Evolutionary conservation across 2,797 vertebrate species (phyloP), one percentile per base, ranked within the genome.

Genomic region (Peromyscus nudipes): DNA sequence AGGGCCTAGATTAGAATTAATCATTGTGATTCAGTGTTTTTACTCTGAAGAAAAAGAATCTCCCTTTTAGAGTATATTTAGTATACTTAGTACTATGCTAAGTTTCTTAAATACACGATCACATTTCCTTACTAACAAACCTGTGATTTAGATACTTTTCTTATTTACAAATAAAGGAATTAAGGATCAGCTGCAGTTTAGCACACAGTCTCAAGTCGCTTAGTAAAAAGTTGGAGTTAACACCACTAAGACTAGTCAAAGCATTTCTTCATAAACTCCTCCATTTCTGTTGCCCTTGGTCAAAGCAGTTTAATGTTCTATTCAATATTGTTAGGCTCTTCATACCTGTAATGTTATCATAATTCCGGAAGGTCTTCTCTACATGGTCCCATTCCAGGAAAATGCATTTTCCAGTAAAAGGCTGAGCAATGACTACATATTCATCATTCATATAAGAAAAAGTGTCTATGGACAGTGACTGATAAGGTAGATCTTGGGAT

Each of bases 321-420:
- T 46, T 96, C 60, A 77, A 76, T 95, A 91, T 83, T 0, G 52
- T 23, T 27, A 79, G 77, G 49, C 17, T 97, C 93, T 75, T 96
- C 94, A 85, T 98, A 99, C 99, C 99, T 98, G 99, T 99, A 96
- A 99, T 99, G 97, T 99, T 99, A 98, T 99, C 99, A 0, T 99
- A 99, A 96, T 99, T 99, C 98, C 99, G 99, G 98, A 99, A 99
- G 96, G 99, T 99, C 99, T 99, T 99, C 98, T 99, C 99, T 91
- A 99, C 99, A 0, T 99, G 99, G 97, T 99, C 99, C 99, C 99
- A 99, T 98, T 99, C 99, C 98, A 99, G 99, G 98, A 99, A 99
- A 98, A 99, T 99, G 98, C 99, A 99, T 55, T 99, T 99, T 96
- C 99, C 99, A 1, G 99, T 99, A 97, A 99, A 99, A 71, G 99